These are phyloP conservation scores for Coregonus sp. DNA, from an alignment of 2,797 vertebrate species.

Conservation along the genomic window DNA sequence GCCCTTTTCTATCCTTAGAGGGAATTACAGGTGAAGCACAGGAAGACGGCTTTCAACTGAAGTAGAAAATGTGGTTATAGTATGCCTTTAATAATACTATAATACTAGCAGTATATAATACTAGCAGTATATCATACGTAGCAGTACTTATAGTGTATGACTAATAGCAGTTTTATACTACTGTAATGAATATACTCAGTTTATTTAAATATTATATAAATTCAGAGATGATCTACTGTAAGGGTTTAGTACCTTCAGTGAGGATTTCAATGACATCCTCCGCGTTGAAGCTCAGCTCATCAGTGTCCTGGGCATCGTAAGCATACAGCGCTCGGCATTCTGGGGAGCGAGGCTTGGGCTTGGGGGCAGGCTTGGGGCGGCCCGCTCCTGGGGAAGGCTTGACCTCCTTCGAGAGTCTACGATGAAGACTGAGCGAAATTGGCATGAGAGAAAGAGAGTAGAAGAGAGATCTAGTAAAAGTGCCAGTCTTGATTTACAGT, in stretches of 20 bases:
- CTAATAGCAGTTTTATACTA: too few relatives aligned
- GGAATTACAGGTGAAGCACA: not conserved
- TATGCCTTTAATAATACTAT: not conserved
- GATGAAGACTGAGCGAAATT: constrained; percentile 66
- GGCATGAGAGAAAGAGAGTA: not conserved
- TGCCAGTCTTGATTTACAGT: not conserved
- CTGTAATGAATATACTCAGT: too few relatives aligned
- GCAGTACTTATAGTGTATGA: too few relatives aligned
- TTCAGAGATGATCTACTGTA: not conserved
- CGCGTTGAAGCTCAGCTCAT: constrained; percentile 84
- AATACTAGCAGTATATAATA: too few relatives aligned
- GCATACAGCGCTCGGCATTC: constrained; percentile 80
- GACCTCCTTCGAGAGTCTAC: constrained; percentile 78
- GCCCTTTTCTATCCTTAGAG: not conserved
- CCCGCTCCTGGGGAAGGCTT: constrained; percentile 77
- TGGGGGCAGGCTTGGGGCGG: constrained; percentile 74
- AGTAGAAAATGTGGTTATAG: not conserved
- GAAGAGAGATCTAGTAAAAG: not conserved
- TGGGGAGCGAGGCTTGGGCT: constrained; percentile 72
- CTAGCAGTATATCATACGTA: too few relatives aligned
- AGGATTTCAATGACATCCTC: constrained; percentile 80
- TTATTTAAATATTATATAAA: too few relatives aligned
- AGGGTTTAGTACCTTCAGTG: constrained; percentile 69
- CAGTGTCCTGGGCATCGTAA: constrained; percentile 86
- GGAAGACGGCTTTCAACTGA: not conserved